These are phyloP conservation scores for Heliopora coerulea DNA, from an alignment of 92 coral and sea anemone genomes.

Conservation along the genomic window DNA sequence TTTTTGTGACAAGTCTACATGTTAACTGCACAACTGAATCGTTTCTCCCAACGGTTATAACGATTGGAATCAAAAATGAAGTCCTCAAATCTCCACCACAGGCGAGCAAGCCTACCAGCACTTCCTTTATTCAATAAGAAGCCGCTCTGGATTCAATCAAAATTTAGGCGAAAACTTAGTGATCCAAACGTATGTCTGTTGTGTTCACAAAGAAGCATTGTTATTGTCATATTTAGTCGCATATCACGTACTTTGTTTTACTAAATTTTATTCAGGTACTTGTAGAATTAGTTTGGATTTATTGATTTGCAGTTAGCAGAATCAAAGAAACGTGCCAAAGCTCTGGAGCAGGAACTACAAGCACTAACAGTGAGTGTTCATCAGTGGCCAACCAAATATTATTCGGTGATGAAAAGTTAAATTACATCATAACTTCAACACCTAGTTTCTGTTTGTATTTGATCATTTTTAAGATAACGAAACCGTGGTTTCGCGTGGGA, in stretches of 20 bases:
- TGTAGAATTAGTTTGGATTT: neutral
- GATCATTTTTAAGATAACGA: neutral
- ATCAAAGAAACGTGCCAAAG: slow-evolving; percentile 88
- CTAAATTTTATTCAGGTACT: neutral
- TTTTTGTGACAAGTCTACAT: neutral
- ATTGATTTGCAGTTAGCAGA: slow-evolving; percentile 77
- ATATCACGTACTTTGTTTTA: neutral
- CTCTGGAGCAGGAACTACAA: slow-evolving; percentile 80
- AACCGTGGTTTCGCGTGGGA: no score
- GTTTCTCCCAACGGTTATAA: neutral
- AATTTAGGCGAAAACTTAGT: slow-evolving; percentile 14
- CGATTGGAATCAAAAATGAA: slow-evolving; percentile 3
- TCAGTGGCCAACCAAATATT: no score
- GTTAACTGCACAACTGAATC: neutral
- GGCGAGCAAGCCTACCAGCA: slow-evolving; percentile 39
- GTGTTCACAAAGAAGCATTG: neutral
- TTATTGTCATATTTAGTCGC: neutral
- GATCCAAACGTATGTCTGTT: slow-evolving; percentile 31
- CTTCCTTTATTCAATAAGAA: slow-evolving; percentile 25
- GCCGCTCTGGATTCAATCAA: slow-evolving; percentile 15
- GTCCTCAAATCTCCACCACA: slow-evolving; percentile 8
- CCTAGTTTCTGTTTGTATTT: neutral
- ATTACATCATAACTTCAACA: neutral
- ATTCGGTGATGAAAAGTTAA: no score
- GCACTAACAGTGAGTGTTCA: slow-evolving; percentile 54